Percentiles rank a stretch among this genome's conserved stretches.
Evolutionary conservation across 2,888 invertebrate species (phyloP).

Genomic region (Tachina lurida): DNA sequence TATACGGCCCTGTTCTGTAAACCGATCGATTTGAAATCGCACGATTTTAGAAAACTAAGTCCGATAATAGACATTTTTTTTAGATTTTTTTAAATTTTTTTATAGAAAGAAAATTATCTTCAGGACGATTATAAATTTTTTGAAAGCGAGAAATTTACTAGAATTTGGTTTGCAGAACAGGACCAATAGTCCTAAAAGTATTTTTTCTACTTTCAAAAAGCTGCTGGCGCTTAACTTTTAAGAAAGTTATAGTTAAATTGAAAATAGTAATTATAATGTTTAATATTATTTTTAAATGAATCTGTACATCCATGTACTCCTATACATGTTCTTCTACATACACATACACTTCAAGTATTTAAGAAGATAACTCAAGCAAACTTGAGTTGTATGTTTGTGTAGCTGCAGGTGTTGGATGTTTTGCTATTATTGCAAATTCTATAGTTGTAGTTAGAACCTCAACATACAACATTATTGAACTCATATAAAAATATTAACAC

Average conservation of each 20-base stretch:
- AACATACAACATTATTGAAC: constrained; percentile 1
- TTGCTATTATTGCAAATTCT: constrained; percentile 7
- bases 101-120: no score
- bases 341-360: background rate
- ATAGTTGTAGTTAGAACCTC: background rate
- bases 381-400: background rate
- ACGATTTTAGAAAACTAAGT: no score
- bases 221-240: no score
- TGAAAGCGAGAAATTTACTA: no score
- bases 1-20: no score
- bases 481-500: background rate
- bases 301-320: background rate
- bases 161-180: no score
- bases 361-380: background rate
- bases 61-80: no score
- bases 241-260: background rate
- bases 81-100: no score
- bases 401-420: background rate
- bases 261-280: constrained; percentile 22
- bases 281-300: background rate
- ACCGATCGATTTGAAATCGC: no score
- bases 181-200: no score
- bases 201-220: no score
- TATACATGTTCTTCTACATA: background rate
- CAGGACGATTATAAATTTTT: no score